Evolutionary conservation across 1,140 invertebrate genomes (phyloP).

Genomic region (Adelges cooleyi): DNA sequence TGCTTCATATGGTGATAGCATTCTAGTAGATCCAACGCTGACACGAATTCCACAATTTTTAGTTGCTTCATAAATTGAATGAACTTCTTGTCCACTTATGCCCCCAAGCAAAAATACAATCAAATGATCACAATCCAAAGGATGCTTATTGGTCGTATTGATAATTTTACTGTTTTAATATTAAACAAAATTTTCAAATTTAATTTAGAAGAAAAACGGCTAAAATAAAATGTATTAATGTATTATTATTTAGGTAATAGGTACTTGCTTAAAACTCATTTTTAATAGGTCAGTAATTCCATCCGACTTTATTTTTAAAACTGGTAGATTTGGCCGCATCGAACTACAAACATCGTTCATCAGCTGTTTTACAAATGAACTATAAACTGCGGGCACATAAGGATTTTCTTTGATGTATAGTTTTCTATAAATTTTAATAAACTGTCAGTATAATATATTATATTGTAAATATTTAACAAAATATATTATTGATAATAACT

Average conservation of each 20-base stretch:
- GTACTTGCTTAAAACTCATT: slow-evolving; percentile 9
- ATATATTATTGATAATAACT: no score
- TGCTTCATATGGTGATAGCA: slow-evolving; percentile 21
- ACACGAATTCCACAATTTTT: slow-evolving; percentile 20
- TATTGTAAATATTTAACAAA: no score
- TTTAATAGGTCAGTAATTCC: slow-evolving; percentile 10
- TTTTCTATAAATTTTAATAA: no score
- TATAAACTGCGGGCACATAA: background rate
- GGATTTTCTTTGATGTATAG: background rate
- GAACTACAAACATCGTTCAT: slow-evolving; percentile 17
- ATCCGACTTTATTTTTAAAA: slow-evolving; percentile 7
- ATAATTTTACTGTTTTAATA: slow-evolving; percentile 25
- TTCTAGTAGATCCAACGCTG: slow-evolving; percentile 15
- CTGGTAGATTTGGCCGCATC: slow-evolving; percentile 16
- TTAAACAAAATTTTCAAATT: no score
- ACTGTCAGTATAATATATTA: no score
- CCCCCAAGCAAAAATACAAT: slow-evolving; percentile 19
- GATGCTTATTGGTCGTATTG: slow-evolving; percentile 16
- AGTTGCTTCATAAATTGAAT: slow-evolving; percentile 13
- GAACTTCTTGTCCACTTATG: slow-evolving; percentile 12
- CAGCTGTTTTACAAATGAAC: slow-evolving; percentile 11
- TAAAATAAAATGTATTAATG: no score
- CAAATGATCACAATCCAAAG: slow-evolving; percentile 12
- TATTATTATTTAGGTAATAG: no score
- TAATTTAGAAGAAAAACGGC: no score